Evolutionary conservation across 2,888 invertebrate genomes (phyloP).

Genomic region (Drosophila peninsularis): DNA sequence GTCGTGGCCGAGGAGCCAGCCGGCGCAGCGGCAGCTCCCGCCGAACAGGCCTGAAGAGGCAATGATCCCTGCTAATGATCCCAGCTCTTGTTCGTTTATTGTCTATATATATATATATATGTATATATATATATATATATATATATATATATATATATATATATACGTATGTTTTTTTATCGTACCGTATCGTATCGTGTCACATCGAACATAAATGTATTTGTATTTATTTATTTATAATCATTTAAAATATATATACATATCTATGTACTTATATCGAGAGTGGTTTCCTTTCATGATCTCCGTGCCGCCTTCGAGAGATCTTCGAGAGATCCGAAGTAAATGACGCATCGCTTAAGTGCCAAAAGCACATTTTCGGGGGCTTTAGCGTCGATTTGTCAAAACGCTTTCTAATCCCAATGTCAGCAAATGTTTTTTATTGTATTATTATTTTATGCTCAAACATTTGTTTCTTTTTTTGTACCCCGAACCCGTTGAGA

Average conservation of each 20-base stretch:
- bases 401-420: constrained; percentile 74
- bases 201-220: constrained; percentile 62
- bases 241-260: constrained; percentile 64
- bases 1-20: constrained; percentile 29
- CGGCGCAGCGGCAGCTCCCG: neutral
- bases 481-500: neutral
- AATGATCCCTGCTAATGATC: neutral
- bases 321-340: neutral
- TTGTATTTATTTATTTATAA: constrained; percentile 78
- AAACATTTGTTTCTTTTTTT: neutral
- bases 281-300: neutral
- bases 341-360: constrained; percentile 5
- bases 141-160: constrained; percentile 8
- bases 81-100: constrained; percentile 24
- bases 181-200: constrained; percentile 16
- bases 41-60: constrained; percentile 51
- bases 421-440: constrained; percentile 41
- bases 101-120: too few species aligned
- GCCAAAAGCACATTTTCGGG: constrained; percentile 19
- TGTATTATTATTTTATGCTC: constrained; percentile 10
- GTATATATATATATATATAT: constrained; percentile 4
- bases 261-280: constrained; percentile 34
- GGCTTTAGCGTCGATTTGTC: constrained; percentile 67
- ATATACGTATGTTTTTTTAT: constrained; percentile 3
- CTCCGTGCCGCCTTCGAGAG: neutral